These are phyloP conservation scores for Aphodius sticticus DNA, from an alignment of 2,888 invertebrate species.

Conservation along the genomic window DNA sequence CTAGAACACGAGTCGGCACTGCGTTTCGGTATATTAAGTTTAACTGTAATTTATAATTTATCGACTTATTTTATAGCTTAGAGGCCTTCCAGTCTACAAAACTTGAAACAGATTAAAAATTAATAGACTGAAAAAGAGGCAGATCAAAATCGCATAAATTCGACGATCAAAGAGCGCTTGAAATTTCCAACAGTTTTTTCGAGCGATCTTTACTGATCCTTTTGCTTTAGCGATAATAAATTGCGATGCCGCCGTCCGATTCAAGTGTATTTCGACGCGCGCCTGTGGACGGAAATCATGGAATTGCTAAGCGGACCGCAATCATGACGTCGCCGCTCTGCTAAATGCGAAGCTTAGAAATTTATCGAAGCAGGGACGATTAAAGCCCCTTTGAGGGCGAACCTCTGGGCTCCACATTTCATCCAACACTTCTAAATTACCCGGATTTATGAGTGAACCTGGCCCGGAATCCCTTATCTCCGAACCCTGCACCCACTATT, in stretches of 20 bases:
- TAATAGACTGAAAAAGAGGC: too few relatives aligned
- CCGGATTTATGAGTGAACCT: constrained; percentile 15
- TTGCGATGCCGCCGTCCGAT: neutral
- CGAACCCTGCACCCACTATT: neutral
- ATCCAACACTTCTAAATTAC: constrained; percentile 18
- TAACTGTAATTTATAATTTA: too few relatives aligned
- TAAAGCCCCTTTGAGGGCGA: neutral
- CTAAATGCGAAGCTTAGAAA: neutral
- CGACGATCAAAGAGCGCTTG: too few relatives aligned
- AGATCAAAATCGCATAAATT: too few relatives aligned
- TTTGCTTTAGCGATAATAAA: neutral
- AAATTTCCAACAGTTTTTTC: neutral
- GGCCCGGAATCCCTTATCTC: constrained; percentile 16
- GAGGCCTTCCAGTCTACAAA: too few relatives aligned
- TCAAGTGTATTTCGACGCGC: neutral
- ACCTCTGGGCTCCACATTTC: constrained; percentile 9
- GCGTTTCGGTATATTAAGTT: too few relatives aligned
- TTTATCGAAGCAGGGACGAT: constrained; percentile 4
- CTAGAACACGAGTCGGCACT: too few relatives aligned
- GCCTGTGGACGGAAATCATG: neutral
- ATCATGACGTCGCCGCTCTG: neutral
- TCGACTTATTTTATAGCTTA: too few relatives aligned
- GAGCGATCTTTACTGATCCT: neutral
- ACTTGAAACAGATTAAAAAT: too few relatives aligned
- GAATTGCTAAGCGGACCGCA: too few relatives aligned